A percentile compares a stretch with the other conserved stretches of the same genome.
phyloP scores from a whole-genome alignment of 2,888 invertebrate species.

The Agrotis clavis region DNA sequence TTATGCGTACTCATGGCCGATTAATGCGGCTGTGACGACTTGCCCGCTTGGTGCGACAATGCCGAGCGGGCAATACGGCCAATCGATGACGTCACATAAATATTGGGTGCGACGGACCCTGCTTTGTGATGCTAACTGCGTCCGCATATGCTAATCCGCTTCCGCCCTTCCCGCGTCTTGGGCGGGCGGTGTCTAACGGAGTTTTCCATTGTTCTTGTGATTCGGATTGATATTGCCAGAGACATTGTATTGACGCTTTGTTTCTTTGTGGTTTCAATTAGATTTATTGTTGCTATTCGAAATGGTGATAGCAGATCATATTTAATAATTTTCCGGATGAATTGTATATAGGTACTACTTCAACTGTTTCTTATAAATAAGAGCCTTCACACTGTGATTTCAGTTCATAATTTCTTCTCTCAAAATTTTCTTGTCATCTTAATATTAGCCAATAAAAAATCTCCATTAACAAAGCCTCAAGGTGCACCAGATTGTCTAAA shows the following conservation, averaged over 20 bases:
- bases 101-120: slow-evolving; percentile 72
- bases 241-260: slow-evolving; percentile 47
- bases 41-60: slow-evolving; percentile 47
- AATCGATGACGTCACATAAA: slow-evolving; percentile 80
- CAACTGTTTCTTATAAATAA: no score
- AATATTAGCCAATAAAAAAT: background rate
- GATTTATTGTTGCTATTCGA: slow-evolving; percentile 29
- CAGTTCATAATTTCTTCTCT: no score
- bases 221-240: slow-evolving; percentile 50
- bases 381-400: background rate
- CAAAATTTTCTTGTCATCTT: background rate
- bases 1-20: slow-evolving; percentile 63
- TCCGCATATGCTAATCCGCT: slow-evolving; percentile 81
- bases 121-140: slow-evolving; percentile 83
- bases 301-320: background rate
- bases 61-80: slow-evolving; percentile 60
- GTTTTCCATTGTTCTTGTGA: slow-evolving; percentile 60
- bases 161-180: slow-evolving; percentile 76
- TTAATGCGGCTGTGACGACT: slow-evolving; percentile 52
- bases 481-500: slow-evolving; percentile 66
- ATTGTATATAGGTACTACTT: background rate
- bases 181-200: slow-evolving; percentile 63
- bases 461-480: slow-evolving; percentile 28
- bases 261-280: slow-evolving; percentile 40
- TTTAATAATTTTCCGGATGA: slow-evolving; percentile 11